phyloP scores from a whole-genome alignment of 2,888 invertebrate genomes.

The Thymelicus sylvestris region DNA sequence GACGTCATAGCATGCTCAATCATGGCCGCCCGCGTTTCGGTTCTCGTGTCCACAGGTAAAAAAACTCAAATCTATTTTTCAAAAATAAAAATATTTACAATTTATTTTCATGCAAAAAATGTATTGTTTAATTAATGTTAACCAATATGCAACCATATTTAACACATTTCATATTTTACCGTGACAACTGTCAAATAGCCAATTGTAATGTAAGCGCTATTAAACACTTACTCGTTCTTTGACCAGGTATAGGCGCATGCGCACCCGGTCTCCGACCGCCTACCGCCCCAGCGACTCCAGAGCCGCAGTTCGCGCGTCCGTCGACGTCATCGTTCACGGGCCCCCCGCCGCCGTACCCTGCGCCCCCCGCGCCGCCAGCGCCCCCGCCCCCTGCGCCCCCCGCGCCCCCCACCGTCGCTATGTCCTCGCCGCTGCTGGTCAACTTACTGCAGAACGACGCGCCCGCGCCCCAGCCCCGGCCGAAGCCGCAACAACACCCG shows the following conservation, averaged over 20 bases:
- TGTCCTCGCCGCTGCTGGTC: constrained; percentile 95
- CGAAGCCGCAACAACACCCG: constrained; percentile 65
- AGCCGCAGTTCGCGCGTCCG: constrained; percentile 45
- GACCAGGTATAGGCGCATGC: constrained; percentile 45
- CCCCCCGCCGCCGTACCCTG: constrained; percentile 56
- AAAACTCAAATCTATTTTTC: too few relatives aligned
- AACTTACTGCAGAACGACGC: constrained; percentile 96
- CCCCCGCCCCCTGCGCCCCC: constrained; percentile 43
- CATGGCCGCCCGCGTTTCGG: too few relatives aligned
- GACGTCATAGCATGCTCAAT: too few relatives aligned
- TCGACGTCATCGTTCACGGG: constrained; percentile 66
- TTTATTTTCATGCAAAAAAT: too few relatives aligned
- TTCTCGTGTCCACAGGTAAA: too few relatives aligned
- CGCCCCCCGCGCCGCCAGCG: constrained; percentile 50
- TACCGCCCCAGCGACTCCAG: constrained; percentile 33
- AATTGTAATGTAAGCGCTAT: too few relatives aligned
- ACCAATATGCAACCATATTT: too few relatives aligned
- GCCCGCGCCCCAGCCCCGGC: constrained; percentile 66
- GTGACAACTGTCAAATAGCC: too few relatives aligned
- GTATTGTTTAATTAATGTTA: too few relatives aligned
- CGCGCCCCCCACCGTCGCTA: constrained; percentile 85
- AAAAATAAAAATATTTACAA: too few relatives aligned
- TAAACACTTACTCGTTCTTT: too few relatives aligned
- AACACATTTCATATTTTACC: too few relatives aligned
- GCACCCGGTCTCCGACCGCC: constrained; percentile 36